A percentile compares a stretch with the other conserved stretches of the same genome.
These are phyloP conservation scores for Spodoptera exigua DNA, from an alignment of 2,888 invertebrate species.

Conservation along the genomic window DNA sequence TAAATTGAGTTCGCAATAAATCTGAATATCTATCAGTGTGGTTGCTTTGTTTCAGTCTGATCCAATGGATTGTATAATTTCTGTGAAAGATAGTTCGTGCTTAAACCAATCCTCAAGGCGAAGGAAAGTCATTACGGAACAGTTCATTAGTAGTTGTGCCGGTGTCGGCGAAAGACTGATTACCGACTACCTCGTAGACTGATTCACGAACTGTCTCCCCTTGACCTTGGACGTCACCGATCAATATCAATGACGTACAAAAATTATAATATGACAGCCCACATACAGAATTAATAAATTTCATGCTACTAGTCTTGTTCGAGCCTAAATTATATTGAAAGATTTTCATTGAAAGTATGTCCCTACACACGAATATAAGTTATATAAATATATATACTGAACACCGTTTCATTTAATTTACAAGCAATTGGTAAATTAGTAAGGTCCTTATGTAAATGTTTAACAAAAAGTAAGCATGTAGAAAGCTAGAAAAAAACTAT, in stretches of 20 bases:
- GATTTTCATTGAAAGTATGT: no score
- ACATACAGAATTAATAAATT: constrained; percentile 66
- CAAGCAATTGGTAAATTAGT: constrained; percentile 20
- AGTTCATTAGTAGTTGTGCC: constrained; percentile 65
- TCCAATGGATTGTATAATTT: constrained; percentile 44
- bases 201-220: constrained; percentile 68
- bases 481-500: constrained; percentile 39
- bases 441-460: constrained; percentile 1
- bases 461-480: constrained; percentile 29
- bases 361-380: no score
- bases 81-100: constrained; percentile 46
- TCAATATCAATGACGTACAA: constrained; percentile 79
- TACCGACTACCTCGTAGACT: constrained; percentile 64
- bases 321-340: constrained; percentile 48
- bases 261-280: constrained; percentile 53
- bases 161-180: constrained; percentile 56
- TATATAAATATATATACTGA: constrained; percentile 4
- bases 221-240: constrained; percentile 81
- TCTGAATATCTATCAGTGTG: constrained; percentile 50
- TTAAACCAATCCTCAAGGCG: constrained; percentile 55
- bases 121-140: constrained; percentile 62
- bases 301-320: constrained; percentile 18
- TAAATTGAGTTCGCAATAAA: constrained; percentile 59
- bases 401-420: constrained; percentile 9
- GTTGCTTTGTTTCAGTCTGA: constrained; percentile 61